These are phyloP conservation scores for Brachionus rubens DNA, from an alignment of 1,140 invertebrate species.

Conservation along the genomic window DNA sequence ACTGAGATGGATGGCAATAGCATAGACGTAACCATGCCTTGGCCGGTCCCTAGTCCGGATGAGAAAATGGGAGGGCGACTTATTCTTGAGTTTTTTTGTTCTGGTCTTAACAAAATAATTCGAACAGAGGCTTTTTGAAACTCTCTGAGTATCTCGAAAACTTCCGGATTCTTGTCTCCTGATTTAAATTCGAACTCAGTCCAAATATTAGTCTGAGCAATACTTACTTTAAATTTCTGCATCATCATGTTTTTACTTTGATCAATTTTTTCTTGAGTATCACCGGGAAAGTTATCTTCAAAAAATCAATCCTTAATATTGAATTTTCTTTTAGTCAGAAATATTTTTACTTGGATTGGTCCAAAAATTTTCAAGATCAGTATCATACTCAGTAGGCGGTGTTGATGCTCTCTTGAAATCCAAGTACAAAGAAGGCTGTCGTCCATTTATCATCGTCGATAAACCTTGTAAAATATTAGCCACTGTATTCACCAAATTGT, in stretches of 20 bases:
- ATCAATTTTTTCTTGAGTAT: background rate
- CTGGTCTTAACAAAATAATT: too few relatives aligned
- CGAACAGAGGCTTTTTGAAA: too few relatives aligned
- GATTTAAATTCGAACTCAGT: too few relatives aligned
- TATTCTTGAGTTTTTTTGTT: too few relatives aligned
- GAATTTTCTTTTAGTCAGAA: background rate
- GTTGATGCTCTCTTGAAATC: background rate
- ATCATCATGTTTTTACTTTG: conserved; percentile 17
- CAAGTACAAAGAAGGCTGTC: conserved; percentile 1
- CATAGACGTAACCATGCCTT: too few relatives aligned
- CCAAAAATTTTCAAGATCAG: conserved; percentile 44
- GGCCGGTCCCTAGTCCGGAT: too few relatives aligned
- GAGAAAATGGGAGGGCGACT: too few relatives aligned
- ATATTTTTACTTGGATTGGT: conserved; percentile 26
- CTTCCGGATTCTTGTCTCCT: too few relatives aligned
- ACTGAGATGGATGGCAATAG: too few relatives aligned
- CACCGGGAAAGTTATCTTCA: background rate
- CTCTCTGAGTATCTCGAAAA: too few relatives aligned
- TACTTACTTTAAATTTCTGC: conserved; percentile 15
- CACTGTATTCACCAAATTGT: conserved; percentile 11
- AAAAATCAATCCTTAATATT: background rate
- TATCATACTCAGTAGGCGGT: conserved; percentile 20
- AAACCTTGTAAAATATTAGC: conserved; percentile 1
- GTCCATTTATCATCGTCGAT: conserved; percentile 21
- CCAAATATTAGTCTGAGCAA: too few relatives aligned